A percentile compares a stretch with the other conserved stretches of the same genome.
phyloP scores from a whole-genome alignment of 1,140 invertebrate genomes.

The Gryon sp. region DNA sequence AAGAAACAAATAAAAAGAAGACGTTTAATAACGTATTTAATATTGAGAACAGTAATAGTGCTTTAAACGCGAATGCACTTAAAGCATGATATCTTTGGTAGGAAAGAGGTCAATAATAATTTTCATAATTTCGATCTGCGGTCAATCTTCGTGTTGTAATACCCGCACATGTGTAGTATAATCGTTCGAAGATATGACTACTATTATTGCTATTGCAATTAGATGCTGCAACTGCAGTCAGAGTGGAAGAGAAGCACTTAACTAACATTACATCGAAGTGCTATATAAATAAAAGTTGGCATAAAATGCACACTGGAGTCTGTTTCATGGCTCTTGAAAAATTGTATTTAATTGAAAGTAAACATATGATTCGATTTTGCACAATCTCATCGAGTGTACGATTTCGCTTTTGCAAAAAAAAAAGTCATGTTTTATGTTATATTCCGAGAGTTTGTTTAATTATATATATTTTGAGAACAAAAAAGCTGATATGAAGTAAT shows the following conservation, averaged over 20 bases:
- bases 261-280: conserved; percentile 30
- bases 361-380: conserved; percentile 3
- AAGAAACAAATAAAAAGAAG: too few relatives aligned
- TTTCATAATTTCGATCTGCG: conserved; percentile 10
- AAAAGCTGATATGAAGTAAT: too few relatives aligned
- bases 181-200: conserved; percentile 20
- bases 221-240: conserved; percentile 34
- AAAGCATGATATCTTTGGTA: neutral
- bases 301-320: conserved; percentile 9
- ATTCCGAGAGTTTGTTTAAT: too few relatives aligned
- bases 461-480: too few relatives aligned
- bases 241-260: conserved; percentile 24
- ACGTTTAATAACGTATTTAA: too few relatives aligned
- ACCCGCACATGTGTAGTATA: conserved; percentile 13
- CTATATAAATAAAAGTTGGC: conserved; percentile 40
- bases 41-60: too few relatives aligned
- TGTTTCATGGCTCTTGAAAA: conserved; percentile 11
- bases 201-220: conserved; percentile 33
- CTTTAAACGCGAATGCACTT: neutral
- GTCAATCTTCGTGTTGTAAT: conserved; percentile 10
- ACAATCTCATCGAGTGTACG: neutral
- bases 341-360: conserved; percentile 25
- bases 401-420: neutral
- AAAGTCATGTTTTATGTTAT: too few relatives aligned
- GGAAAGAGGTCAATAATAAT: neutral